A percentile compares a stretch with the other conserved stretches of the same genome.
Evolutionary conservation across 2,113 vertebrate species (phyloP).

Genomic region (Lipotes vexillifer): DNA sequence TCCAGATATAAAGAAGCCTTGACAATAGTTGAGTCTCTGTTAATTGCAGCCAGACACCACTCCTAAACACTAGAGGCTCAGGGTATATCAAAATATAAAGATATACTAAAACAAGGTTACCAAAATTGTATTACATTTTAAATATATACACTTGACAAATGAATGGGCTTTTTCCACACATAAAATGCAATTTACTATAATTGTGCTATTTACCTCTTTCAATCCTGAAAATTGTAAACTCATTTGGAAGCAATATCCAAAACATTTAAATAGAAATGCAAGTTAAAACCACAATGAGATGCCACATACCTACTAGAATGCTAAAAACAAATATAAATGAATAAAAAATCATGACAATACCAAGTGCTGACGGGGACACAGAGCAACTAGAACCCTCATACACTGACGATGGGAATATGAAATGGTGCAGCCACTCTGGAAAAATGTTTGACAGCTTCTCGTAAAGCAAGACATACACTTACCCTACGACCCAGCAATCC

Average conservation of each 20-base stretch:
- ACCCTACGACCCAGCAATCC: neutral
- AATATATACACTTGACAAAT: slow-evolving; percentile 36
- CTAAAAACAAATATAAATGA: neutral
- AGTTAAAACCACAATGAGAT: slow-evolving; percentile 17
- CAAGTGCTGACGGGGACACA: neutral
- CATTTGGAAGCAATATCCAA: slow-evolving; percentile 25
- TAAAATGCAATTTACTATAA: slow-evolving; percentile 40
- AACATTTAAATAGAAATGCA: slow-evolving; percentile 18
- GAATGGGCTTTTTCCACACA: neutral
- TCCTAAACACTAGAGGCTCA: slow-evolving; percentile 24
- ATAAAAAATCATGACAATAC: neutral
- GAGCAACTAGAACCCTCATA: neutral
- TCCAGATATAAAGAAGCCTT: neutral
- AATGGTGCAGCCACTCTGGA: neutral
- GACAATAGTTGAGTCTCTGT: neutral
- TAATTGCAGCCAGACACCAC: slow-evolving; percentile 29
- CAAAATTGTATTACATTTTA: slow-evolving; percentile 43
- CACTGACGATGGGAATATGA: neutral
- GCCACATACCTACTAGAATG: neutral
- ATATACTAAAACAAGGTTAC: slow-evolving; percentile 34
- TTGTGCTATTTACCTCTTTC: slow-evolving; percentile 24
- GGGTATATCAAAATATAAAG: slow-evolving; percentile 28
- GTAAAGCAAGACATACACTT: neutral
- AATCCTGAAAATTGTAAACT: slow-evolving; percentile 20
- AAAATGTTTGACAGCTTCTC: neutral